These are phyloP conservation scores for Psittacula derbiana DNA, from an alignment of 2,797 vertebrate genomes.

Conservation along the genomic window DNA sequence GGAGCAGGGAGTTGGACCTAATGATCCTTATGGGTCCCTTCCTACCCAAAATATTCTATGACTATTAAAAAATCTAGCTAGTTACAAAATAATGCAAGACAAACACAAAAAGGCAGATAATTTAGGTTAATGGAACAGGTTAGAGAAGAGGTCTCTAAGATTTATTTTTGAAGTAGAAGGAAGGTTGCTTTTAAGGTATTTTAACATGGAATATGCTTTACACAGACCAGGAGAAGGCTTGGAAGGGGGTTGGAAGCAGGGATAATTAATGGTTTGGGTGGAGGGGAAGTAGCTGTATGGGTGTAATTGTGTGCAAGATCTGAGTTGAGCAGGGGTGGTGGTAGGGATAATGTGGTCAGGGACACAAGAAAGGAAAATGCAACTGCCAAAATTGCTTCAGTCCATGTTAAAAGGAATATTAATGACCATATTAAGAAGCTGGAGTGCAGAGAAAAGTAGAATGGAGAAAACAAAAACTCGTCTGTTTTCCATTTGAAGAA, in stretches of 20 bases:
- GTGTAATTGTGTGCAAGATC: not conserved
- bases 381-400: not conserved
- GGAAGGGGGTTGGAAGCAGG: not conserved
- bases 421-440: not conserved
- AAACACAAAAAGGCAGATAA: not conserved
- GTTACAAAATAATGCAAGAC: not conserved
- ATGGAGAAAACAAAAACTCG: not conserved
- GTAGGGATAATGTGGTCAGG: not conserved
- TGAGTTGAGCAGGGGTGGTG: slow-evolving; percentile 16
- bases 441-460: not conserved
- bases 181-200: not conserved
- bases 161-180: not conserved
- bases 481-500: not conserved
- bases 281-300: not conserved
- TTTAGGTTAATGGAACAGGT: not conserved
- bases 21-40: not conserved
- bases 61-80: not conserved
- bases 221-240: not conserved
- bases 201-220: not conserved
- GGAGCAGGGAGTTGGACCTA: not conserved
- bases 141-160: not conserved
- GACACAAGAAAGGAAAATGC: slow-evolving; percentile 20
- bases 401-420: not conserved
- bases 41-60: not conserved
- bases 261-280: slow-evolving; percentile 30